Conservation (phyloP, 2,113 vertebrate species). For the Oryzias celebensis region DNA sequence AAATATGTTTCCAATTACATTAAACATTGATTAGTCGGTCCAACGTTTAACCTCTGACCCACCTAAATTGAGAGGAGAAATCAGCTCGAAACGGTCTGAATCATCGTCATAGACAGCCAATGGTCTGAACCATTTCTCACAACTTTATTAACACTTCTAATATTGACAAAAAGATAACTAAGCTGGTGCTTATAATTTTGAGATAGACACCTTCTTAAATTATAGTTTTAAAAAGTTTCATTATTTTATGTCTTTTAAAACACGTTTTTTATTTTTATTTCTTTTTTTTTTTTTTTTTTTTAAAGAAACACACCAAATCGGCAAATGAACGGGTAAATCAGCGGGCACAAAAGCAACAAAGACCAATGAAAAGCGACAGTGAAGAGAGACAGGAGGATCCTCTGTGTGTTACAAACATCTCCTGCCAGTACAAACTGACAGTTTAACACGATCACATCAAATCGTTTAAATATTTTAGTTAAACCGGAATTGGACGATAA, state of each 20-base stretch:
- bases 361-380: constrained; percentile 49
- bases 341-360: constrained; percentile 53
- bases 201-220: no score
- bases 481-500: not conserved
- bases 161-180: not conserved
- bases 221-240: no score
- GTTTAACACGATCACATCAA: constrained; percentile 8
- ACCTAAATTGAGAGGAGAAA: not conserved
- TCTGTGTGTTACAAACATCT: constrained; percentile 27
- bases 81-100: no score
- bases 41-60: constrained; percentile 5
- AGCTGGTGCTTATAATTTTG: no score
- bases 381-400: constrained; percentile 33
- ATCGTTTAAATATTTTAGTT: not conserved
- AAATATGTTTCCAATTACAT: not conserved
- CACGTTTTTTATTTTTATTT: not conserved
- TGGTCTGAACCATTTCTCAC: not conserved
- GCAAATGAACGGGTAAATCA: constrained; percentile 32
- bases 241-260: not conserved
- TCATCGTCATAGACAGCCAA: no score
- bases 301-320: not conserved
- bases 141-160: constrained; percentile 6
- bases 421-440: constrained; percentile 20
- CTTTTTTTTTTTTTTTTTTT: not conserved
- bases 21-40: no score